Percentiles rank a stretch among this genome's conserved stretches.
Evolutionary conservation across 2,888 invertebrate genomes (phyloP).

Genomic region (Zootermopsis nevadensis): DNA sequence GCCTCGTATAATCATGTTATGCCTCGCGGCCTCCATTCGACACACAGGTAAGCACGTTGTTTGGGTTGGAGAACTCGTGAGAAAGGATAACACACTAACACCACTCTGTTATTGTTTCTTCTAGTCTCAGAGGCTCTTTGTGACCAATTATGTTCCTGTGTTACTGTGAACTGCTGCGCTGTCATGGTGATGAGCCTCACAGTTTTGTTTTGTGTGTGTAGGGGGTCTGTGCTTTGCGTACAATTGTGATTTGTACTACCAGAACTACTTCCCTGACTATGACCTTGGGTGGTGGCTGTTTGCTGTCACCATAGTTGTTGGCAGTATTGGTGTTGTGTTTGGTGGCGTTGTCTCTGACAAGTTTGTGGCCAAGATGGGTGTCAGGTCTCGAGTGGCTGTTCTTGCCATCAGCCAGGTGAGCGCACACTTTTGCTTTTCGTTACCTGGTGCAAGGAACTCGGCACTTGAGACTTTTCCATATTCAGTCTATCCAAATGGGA

Average conservation of each 20-base stretch:
- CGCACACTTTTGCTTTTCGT: neutral
- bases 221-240: conserved; percentile 93
- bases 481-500: too few relatives aligned
- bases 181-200: too few relatives aligned
- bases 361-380: conserved; percentile 88
- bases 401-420: conserved; percentile 77
- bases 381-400: conserved; percentile 82
- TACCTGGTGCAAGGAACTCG: too few relatives aligned
- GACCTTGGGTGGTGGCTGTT: conserved; percentile 93
- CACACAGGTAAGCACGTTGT: conserved; percentile 76
- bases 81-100: too few relatives aligned
- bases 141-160: too few relatives aligned
- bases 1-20: conserved; percentile 82
- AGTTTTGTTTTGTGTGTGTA: conserved; percentile 58
- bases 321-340: conserved; percentile 79
- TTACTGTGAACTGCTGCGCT: too few relatives aligned
- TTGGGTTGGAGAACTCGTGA: too few relatives aligned
- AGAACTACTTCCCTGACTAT: conserved; percentile 88
- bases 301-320: conserved; percentile 87
- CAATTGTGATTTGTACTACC: conserved; percentile 90
- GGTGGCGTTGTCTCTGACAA: conserved; percentile 86
- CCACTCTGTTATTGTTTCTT: too few relatives aligned
- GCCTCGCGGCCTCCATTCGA: conserved; percentile 87
- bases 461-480: too few relatives aligned
- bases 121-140: too few relatives aligned